phyloP scores from a whole-genome alignment of 37 sponge, comb jelly and placozoan genomes.

The Beroe forskalii region DNA sequence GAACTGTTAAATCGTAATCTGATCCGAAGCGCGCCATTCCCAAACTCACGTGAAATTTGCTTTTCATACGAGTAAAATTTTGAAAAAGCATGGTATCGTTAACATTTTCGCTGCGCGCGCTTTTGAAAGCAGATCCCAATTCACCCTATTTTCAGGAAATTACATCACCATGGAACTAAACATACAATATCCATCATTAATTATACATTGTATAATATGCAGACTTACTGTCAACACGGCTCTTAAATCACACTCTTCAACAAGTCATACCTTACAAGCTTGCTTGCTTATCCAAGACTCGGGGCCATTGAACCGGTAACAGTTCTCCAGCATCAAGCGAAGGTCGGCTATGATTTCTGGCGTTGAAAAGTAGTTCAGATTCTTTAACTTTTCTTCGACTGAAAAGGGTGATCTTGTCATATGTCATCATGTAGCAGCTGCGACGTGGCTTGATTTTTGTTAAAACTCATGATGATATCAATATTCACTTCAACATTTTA shows the following conservation, averaged over 20 bases:
- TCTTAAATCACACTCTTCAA: too few relatives aligned
- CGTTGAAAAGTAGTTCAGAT: conserved; percentile 52
- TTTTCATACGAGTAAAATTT: neutral
- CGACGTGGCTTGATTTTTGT: too few relatives aligned
- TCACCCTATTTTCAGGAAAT: neutral
- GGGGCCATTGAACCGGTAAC: conserved; percentile 37
- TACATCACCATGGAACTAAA: too few relatives aligned
- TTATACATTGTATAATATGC: too few relatives aligned
- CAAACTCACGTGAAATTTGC: neutral
- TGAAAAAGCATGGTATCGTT: neutral
- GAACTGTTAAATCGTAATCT: too few relatives aligned
- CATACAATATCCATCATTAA: too few relatives aligned
- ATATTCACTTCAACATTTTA: too few relatives aligned
- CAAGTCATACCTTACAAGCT: conserved; percentile 60
- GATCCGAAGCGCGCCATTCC: neutral
- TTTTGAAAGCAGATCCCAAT: too few relatives aligned
- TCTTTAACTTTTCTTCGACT: conserved; percentile 31
- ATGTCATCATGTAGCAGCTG: too few relatives aligned
- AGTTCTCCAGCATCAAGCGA: conserved; percentile 28
- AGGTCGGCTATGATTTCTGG: conserved; percentile 43
- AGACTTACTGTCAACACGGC: too few relatives aligned
- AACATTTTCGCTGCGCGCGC: neutral
- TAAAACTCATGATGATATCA: too few relatives aligned
- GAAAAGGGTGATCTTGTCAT: neutral
- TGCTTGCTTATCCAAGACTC: conserved; percentile 28